Percentiles rank a stretch among this genome's conserved stretches.
Evolutionary conservation across 2,888 invertebrate species (phyloP).

Genomic region (Macaria notata): DNA sequence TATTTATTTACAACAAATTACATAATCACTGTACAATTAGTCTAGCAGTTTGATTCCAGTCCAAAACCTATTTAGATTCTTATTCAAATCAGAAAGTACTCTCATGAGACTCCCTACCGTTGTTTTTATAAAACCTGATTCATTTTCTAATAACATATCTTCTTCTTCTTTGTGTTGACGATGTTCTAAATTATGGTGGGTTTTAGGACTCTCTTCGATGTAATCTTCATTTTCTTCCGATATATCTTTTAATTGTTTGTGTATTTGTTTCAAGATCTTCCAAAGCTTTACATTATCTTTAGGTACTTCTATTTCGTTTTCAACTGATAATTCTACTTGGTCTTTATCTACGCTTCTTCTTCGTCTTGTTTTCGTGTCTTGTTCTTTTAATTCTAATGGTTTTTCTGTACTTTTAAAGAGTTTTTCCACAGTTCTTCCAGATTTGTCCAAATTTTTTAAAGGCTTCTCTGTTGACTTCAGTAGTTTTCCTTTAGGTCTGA

Average conservation of each 20-base stretch:
- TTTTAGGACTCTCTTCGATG: constrained; percentile 33
- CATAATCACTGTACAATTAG: constrained; percentile 47
- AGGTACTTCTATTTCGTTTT: constrained; percentile 52
- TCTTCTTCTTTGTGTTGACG: constrained; percentile 44
- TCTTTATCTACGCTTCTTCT: constrained; percentile 29
- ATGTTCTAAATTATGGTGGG: constrained; percentile 35
- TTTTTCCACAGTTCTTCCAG: constrained; percentile 1
- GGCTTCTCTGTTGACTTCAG: constrained; percentile 20
- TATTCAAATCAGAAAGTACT: constrained; percentile 61
- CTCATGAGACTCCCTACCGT: constrained; percentile 55
- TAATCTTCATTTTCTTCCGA: constrained; percentile 40
- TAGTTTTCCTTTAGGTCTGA: not conserved
- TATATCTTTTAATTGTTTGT: constrained; percentile 48
- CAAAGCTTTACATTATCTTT: constrained; percentile 47
- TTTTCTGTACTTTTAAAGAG: constrained; percentile 3
- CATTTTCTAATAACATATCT: constrained; percentile 34
- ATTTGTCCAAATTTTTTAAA: constrained; percentile 19
- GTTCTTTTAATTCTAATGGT: constrained; percentile 7
- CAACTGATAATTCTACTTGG: constrained; percentile 29
- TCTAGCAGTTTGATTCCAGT: constrained; percentile 58
- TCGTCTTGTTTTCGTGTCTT: constrained; percentile 20
- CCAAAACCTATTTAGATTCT: constrained; percentile 64
- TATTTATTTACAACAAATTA: constrained; percentile 28
- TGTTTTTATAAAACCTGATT: constrained; percentile 52
- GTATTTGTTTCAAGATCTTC: constrained; percentile 54